These are phyloP conservation scores for Taurulus bubalis DNA, from an alignment of 2,113 vertebrate genomes.

Conservation along the genomic window DNA sequence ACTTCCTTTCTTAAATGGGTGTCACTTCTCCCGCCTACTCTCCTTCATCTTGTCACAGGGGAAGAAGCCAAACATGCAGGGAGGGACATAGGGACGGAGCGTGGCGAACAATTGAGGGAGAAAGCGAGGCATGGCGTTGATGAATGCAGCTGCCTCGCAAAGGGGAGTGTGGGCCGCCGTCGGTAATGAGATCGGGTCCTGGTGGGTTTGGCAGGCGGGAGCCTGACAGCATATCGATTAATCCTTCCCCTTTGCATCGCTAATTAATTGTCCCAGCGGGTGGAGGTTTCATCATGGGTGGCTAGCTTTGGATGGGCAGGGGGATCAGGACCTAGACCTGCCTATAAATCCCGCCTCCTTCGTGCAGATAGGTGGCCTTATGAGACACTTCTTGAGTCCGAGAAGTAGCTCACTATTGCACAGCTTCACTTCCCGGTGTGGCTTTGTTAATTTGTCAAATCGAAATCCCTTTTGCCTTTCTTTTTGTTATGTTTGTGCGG, in stretches of 20 bases:
- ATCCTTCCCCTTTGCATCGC: constrained; percentile 53
- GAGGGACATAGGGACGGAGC: constrained; percentile 34
- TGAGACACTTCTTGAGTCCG: too few species aligned
- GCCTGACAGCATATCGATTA: constrained; percentile 74
- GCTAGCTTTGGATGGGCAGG: constrained; percentile 23
- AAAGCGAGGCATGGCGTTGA: constrained; percentile 59
- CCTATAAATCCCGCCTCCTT: neutral
- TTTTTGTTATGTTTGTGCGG: too few species aligned
- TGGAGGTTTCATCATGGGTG: constrained; percentile 46
- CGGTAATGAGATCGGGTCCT: constrained; percentile 71
- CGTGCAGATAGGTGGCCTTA: neutral
- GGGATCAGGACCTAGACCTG: constrained; percentile 2
- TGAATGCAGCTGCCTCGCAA: constrained; percentile 65
- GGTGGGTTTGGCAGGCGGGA: constrained; percentile 65
- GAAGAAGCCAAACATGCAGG: constrained; percentile 46
- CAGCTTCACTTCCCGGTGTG: neutral
- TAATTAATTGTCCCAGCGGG: constrained; percentile 66
- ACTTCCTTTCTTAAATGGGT: constrained; percentile 54
- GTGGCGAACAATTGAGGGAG: constrained; percentile 30
- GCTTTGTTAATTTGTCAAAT: constrained; percentile 23
- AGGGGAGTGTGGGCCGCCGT: constrained; percentile 54
- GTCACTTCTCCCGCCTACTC: constrained; percentile 54
- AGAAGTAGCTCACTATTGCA: neutral
- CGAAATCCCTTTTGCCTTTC: neutral
- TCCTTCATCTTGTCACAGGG: constrained; percentile 63